A percentile compares a stretch with the other conserved stretches of the same genome.
Conservation (phyloP, 1,140 invertebrate genomes). For the Lasaia peninsularis region DNA sequence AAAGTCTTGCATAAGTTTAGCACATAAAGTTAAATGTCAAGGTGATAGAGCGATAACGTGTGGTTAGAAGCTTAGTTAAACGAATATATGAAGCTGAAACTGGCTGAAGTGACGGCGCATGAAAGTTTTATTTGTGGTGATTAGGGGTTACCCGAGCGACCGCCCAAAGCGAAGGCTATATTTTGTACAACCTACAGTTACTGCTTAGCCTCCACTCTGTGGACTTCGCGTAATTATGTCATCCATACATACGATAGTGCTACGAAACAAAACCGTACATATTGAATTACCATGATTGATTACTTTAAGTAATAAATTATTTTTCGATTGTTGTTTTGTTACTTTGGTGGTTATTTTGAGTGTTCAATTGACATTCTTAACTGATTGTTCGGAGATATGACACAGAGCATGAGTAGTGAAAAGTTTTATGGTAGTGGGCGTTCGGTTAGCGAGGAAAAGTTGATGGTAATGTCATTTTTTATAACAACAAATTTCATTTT, state of each 20-base stretch:
- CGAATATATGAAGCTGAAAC: constrained; percentile 17
- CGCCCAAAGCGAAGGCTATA: constrained; percentile 52
- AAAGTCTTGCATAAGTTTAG: background rate
- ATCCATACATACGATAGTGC: constrained; percentile 17
- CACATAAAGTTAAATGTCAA: constrained; percentile 15
- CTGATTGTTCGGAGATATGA: constrained; percentile 41
- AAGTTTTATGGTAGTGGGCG: constrained; percentile 49
- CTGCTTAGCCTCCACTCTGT: constrained; percentile 40
- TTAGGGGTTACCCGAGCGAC: constrained; percentile 64
- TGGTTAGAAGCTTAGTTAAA: constrained; percentile 4
- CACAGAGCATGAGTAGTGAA: constrained; percentile 57
- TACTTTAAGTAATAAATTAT: constrained; percentile 12
- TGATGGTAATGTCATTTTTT: constrained; percentile 46
- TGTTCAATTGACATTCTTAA: background rate
- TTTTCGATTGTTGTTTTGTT: constrained; percentile 17
- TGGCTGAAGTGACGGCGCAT: constrained; percentile 32
- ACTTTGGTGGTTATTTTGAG: background rate
- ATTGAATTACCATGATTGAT: constrained; percentile 21
- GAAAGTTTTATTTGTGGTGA: constrained; percentile 68
- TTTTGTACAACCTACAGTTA: constrained; percentile 57
- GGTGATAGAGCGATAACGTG: constrained; percentile 8
- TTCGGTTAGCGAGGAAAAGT: constrained; percentile 64
- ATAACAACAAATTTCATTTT: background rate
- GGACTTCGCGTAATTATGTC: constrained; percentile 31
- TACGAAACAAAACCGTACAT: constrained; percentile 16